These are phyloP conservation scores for Trachemys scripta DNA, from an alignment of 2,113 vertebrate species.

Conservation along the genomic window DNA sequence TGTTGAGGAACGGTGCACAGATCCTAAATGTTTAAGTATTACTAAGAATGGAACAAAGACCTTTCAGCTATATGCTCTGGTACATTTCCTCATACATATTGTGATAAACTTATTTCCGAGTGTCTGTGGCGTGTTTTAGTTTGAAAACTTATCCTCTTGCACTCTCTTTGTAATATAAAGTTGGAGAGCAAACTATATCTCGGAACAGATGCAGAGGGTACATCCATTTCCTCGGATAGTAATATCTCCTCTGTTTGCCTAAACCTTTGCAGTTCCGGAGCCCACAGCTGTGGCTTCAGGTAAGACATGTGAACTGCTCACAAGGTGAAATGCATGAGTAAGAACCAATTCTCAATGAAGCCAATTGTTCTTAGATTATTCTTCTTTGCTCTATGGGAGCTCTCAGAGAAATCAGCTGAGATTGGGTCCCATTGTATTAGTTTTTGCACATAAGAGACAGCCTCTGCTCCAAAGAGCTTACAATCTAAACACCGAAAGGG, in stretches of 20 bases:
- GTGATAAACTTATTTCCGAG: constrained; percentile 13
- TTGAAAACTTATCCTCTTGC: constrained; percentile 2
- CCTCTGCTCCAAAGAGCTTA: not conserved
- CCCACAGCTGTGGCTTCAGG: not conserved
- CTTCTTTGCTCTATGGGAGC: not conserved
- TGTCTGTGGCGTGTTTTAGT: not conserved
- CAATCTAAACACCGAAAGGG: not conserved
- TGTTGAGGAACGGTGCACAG: not conserved
- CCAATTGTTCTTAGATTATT: not conserved
- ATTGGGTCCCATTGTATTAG: not conserved
- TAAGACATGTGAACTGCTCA: not conserved
- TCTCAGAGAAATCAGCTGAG: not conserved
- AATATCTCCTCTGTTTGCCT: not conserved
- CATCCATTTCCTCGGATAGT: not conserved
- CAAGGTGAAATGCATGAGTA: fast-evolving
- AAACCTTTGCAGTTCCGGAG: not conserved
- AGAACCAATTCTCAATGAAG: not conserved
- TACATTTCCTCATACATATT: not conserved
- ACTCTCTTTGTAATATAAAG: not conserved
- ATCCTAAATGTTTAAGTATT: constrained; percentile 26
- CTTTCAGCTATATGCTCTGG: not conserved
- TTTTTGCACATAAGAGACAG: not conserved
- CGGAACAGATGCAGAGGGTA: not conserved
- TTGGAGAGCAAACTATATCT: not conserved
- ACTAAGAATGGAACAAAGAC: not conserved